Base-by-base conservation (phyloP, 2,888 invertebrate species). In the Linyphia triangularis region DNA sequence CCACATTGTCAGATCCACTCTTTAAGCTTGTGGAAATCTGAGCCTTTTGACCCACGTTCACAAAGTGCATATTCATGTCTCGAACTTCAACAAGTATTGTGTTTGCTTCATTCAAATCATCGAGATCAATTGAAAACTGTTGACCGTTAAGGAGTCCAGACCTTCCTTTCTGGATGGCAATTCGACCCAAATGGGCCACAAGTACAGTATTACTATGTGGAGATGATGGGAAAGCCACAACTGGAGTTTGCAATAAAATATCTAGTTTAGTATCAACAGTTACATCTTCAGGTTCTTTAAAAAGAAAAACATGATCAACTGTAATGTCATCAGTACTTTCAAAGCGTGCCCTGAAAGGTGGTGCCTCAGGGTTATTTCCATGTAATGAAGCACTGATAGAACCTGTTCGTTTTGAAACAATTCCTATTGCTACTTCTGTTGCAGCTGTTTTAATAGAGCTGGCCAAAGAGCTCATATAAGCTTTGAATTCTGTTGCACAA, bases 171-270 rank as follows among this genome's bases (percentile, higher is more conserved):
- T 90, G 83, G 13, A 91, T 93, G 30, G 95, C 95, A 92, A 98
- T 98, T 92, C 96, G 96, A 57, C 98, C 98, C 90, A 99, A 94
- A 94, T 98, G 98, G 19, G 97, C 97, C 59, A 98, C 96, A 91
- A 98, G 94, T 78, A 98, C 97, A 92, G 97, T 95, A 13, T 95
- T 92, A 92, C 97, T 97, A 91, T 94, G 94, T 37, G 95, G 95
- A 10, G 95, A 95, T 90, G 97, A 94, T 0, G 98, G 98, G 79
- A 98, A 93, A 85, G 98, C 96, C 90, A 98, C 95, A 63, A 98
- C 97, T 0, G 99, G 99, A 75, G 97, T 97, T 92, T 98, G 97
- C 91, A 98, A 94, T 89, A 96, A 95, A 73, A 98, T 94, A 92
- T 96, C 96, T 89, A 98, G 85, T 33, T 90, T 91, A 30, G 73